phyloP scores from a whole-genome alignment of 1,140 invertebrate genomes.

The Conus betulinus region DNA sequence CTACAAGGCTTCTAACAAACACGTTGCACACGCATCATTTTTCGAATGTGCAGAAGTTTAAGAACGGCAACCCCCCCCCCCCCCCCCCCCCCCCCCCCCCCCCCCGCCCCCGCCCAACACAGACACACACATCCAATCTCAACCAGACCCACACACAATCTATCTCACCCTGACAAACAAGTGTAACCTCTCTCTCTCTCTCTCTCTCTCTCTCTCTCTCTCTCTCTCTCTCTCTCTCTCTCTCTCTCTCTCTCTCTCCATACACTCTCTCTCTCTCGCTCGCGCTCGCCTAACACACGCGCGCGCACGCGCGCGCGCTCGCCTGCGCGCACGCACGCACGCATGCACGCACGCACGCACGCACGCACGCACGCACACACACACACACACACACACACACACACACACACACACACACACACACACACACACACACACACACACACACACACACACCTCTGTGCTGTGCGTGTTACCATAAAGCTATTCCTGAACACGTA shows the following conservation, averaged over 20 bases:
- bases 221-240: conserved; percentile 22
- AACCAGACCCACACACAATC: background rate
- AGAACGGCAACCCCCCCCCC: background rate
- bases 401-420: too few relatives aligned
- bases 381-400: too few relatives aligned
- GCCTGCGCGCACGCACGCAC: background rate
- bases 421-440: too few relatives aligned
- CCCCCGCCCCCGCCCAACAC: too few relatives aligned
- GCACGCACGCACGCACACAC: background rate
- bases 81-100: too few relatives aligned
- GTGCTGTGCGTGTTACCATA: too few relatives aligned
- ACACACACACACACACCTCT: too few relatives aligned
- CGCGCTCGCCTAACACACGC: background rate
- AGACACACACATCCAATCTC: background rate
- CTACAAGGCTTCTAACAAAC: too few relatives aligned
- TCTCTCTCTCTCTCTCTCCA: background rate
- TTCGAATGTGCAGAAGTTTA: background rate
- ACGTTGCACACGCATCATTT: too few relatives aligned
- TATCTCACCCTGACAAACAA: background rate
- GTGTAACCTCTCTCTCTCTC: background rate
- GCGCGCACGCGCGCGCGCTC: background rate
- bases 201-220: conserved; percentile 3
- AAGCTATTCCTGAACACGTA: too few relatives aligned
- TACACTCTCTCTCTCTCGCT: background rate
- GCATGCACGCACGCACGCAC: background rate